A percentile compares a stretch with the other conserved stretches of the same genome.
These are phyloP conservation scores for Drusus annulatus DNA, from an alignment of 1,140 invertebrate species.

Conservation along the genomic window DNA sequence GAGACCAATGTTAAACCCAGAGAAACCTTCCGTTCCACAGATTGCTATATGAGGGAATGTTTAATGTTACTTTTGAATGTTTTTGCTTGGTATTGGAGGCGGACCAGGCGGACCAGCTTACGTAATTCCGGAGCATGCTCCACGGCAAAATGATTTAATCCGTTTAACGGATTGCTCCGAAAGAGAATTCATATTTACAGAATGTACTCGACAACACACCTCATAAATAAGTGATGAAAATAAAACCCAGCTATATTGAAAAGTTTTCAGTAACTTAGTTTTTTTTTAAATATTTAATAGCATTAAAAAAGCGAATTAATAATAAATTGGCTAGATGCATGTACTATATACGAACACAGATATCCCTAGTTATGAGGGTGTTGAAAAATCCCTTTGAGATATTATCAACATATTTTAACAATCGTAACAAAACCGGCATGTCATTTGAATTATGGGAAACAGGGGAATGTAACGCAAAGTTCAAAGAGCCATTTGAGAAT, in stretches of 20 bases:
- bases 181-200: neutral
- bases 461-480: conserved; percentile 18
- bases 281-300: no score
- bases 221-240: neutral
- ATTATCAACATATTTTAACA: neutral
- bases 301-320: no score
- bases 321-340: no score
- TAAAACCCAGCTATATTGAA: no score
- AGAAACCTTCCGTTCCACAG: neutral
- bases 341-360: neutral
- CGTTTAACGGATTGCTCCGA: conserved; percentile 24
- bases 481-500: conserved; percentile 12
- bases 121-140: conserved; percentile 22
- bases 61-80: conserved; percentile 30
- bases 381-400: conserved; percentile 8
- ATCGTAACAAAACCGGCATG: conserved; percentile 5
- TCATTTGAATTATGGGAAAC: neutral
- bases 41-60: conserved; percentile 14
- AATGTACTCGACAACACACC: neutral
- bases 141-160: conserved; percentile 18
- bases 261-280: no score
- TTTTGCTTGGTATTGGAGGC: conserved; percentile 24
- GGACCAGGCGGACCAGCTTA: conserved; percentile 23
- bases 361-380: neutral
- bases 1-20: conserved; percentile 22